Evolutionary conservation across 2,888 invertebrate species (phyloP), one percentile per base, ranked within the genome.

Genomic region (Diarsia rubi): DNA sequence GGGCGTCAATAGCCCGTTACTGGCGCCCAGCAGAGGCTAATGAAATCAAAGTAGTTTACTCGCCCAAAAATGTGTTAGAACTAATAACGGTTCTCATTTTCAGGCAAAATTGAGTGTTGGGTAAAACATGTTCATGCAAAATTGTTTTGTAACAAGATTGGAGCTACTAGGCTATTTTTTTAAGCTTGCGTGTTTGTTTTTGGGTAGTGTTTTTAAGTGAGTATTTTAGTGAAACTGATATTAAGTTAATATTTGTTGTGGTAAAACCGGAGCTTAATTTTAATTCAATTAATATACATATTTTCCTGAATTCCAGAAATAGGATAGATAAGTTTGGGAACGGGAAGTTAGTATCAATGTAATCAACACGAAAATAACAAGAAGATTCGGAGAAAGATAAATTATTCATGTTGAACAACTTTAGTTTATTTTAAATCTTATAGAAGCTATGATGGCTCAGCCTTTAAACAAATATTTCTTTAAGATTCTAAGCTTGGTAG

Each of bases 1-100:
- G 72, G 75, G 83, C 52, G 75, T 52, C 49, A 82, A 77, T 69
- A 62, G 47, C 66, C 60, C 27, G 52, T 60, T 72, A 73, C 24
- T 85, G 75, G 85, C 79, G 67, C 83, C 76, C 73, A 60, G 52
- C 79, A 27, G 72, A 57, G 75, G 24, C 49, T 82, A 85, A 85
- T 85, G 42, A 63, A 78, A 87, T 82, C 57, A 78, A 71, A 82
- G 65, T 64, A 65, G 69, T 81, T 72, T 65, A 71, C 45, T 76
- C 42, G 12, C 60, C 60, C 57, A 84, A 81, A 72, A 75, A 81
- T 69, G n/a, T 73, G 42, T 66, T 67, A 37, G 19, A 74, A 76
- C 52, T 70, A 70, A 69, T 75, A 70, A 75, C 37, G n/a, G 44
- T 57, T 62, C 54, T 67, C 47, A 75, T 75, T 65, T 69, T 57